Base-by-base conservation (phyloP, 2,888 invertebrate genomes). In the Eugnorisma glareosa region DNA sequence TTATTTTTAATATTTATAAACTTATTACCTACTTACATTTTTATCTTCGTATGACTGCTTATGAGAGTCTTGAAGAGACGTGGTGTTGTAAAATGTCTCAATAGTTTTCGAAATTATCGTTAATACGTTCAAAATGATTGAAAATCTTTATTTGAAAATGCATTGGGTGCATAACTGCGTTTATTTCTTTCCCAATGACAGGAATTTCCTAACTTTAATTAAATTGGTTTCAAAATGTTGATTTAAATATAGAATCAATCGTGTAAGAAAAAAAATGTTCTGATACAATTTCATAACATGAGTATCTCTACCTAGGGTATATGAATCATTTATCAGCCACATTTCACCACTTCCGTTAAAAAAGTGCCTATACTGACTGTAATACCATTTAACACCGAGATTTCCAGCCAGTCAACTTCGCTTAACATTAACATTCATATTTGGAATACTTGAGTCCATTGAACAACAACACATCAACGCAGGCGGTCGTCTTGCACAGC, bases 361-460 rank as follows among this genome's bases (percentile, higher is more conserved):
- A 18, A 45, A 68, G 37, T 63, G 24, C n/a, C 35, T 31, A 45
- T 37, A 54, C 45, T 18, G 28, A 31, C 40, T 67, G 37, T 57
- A 70, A 45, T 68, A 69, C n/a, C 63, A 73, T 61, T 69, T 51
- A 48, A 61, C 64, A 57, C 31, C n/a, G 66, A 68, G 31, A 68
- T 67, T 81, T 84, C 79, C 82, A 73, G 69, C 54, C 57, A 75
- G 67, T 57, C 61, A 40, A 45, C 67, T 74, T 45, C 71, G 67
- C 28, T 64, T 68, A 66, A 74, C 28, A 80, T 64, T 68, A 66
- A 74, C 28, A 80, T 78, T 81, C 78, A 75, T 79, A 84, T 86
- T 83, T 81, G 68, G 77, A 83, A 81, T 75, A 76, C 76, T 73
- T 51, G 24, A 76, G 68, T 67, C 77, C 89, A 88, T 85, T 88